Conservation (phyloP, 2,797 vertebrate species). For the Lithobates sylvaticus region DNA sequence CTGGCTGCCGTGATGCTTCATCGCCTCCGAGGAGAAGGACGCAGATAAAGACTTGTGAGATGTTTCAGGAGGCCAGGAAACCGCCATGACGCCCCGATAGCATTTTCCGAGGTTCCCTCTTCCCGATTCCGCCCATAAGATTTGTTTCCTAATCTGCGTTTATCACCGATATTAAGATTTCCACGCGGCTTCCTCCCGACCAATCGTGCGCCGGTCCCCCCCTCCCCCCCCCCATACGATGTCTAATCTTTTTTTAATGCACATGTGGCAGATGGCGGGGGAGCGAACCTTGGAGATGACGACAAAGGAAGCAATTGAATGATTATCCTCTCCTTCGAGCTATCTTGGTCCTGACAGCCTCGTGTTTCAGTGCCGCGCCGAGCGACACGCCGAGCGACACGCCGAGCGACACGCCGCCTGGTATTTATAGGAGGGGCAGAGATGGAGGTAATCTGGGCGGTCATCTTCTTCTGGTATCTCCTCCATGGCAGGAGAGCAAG, state of each 20-base stretch:
- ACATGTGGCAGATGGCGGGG: conserved; percentile 61
- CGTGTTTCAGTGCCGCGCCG: background rate
- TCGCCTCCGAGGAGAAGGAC: too few species aligned
- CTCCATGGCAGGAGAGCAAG: background rate
- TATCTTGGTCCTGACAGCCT: background rate
- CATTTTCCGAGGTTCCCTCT: too few species aligned
- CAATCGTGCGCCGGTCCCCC: background rate
- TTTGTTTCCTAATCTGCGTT: too few species aligned
- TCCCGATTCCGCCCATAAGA: too few species aligned
- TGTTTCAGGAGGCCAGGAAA: too few species aligned
- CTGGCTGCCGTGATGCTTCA: too few species aligned
- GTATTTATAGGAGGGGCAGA: background rate
- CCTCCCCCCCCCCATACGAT: background rate
- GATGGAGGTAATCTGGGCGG: background rate
- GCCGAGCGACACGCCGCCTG: background rate
- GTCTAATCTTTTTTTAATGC: conserved; percentile 48
- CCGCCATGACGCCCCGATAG: too few species aligned
- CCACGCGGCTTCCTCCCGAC: too few species aligned
- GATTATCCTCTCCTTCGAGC: background rate
- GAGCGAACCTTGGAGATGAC: conserved; percentile 56
- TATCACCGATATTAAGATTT: too few species aligned
- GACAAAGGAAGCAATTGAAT: background rate
- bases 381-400: background rate
- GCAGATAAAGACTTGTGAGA: too few species aligned
- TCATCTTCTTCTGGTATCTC: background rate